Conservation (phyloP, 2,797 vertebrate genomes). For the Gastrophryne carolinensis region DNA sequence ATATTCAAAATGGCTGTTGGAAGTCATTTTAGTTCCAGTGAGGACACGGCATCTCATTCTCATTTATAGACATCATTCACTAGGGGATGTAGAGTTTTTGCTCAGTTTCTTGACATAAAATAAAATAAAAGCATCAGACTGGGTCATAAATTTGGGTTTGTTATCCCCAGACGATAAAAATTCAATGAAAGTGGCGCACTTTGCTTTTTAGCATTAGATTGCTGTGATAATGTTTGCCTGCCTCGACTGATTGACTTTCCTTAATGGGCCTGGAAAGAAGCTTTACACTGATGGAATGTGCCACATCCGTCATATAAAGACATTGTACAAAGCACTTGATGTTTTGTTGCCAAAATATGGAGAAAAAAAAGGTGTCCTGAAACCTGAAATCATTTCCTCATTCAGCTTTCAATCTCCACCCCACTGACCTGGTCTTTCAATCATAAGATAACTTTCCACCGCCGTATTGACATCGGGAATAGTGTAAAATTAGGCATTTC, state of each 20-base stretch:
- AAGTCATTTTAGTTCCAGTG: background rate
- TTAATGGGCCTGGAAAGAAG: constrained; percentile 16
- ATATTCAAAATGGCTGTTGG: background rate
- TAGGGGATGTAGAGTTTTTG: background rate
- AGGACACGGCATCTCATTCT: background rate
- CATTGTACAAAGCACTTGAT: background rate
- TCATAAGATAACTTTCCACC: too few species aligned
- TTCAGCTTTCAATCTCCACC: too few species aligned
- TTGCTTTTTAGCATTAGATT: background rate
- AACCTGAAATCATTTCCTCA: too few species aligned
- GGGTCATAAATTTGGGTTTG: constrained; percentile 24
- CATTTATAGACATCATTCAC: constrained; percentile 8
- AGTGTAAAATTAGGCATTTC: too few species aligned
- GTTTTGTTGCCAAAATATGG: background rate
- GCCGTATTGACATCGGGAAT: too few species aligned
- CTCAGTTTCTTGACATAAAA: constrained; percentile 20
- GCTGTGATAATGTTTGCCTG: constrained; percentile 8
- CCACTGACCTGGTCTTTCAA: too few species aligned
- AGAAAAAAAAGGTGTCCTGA: too few species aligned
- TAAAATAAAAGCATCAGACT: constrained; percentile 4
- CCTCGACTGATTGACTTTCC: constrained; percentile 23
- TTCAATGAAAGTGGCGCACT: constrained; percentile 3
- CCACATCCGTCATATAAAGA: background rate
- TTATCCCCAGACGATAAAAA: constrained; percentile 12
- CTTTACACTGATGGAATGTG: background rate